Evolutionary conservation across 2,888 invertebrate genomes (phyloP).

Genomic region (Melieria picta): DNA sequence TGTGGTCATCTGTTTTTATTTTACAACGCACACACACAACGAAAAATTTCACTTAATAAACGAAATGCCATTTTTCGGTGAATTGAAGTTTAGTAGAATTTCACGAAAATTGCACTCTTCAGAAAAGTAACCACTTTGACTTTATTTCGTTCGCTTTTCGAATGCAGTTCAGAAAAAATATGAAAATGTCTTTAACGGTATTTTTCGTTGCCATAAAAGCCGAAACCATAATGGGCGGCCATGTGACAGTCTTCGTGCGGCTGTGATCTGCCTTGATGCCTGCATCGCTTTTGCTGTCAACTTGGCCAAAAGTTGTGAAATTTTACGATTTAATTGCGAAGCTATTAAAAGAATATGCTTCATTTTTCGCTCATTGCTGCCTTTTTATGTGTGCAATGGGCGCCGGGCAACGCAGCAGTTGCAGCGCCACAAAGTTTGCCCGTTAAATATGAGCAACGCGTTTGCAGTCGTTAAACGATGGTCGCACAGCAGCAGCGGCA

Average conservation of each 20-base stretch:
- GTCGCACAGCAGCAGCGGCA: constrained; percentile 23
- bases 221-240: background rate
- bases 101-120: too few species aligned
- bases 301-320: constrained; percentile 55
- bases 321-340: constrained; percentile 60
- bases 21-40: too few species aligned
- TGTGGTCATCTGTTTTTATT: too few species aligned
- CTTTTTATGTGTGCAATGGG: constrained; percentile 15
- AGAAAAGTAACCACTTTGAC: too few species aligned
- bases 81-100: too few species aligned
- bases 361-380: constrained; percentile 42
- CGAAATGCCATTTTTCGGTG: too few species aligned
- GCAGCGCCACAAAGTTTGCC: constrained; percentile 52
- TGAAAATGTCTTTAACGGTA: background rate
- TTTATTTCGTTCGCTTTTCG: background rate
- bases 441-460: constrained; percentile 46
- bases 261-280: background rate
- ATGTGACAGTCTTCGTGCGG: background rate
- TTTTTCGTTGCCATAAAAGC: background rate
- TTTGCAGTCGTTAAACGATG: constrained; percentile 53
- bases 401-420: constrained; percentile 27
- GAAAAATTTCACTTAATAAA: too few species aligned
- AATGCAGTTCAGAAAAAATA: background rate
- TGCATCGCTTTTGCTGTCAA: background rate
- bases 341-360: constrained; percentile 56